Evolutionary conservation across 2,113 vertebrate genomes (phyloP), one percentile per base, ranked within the genome.

Genomic region (Saguinus imperator): DNA sequence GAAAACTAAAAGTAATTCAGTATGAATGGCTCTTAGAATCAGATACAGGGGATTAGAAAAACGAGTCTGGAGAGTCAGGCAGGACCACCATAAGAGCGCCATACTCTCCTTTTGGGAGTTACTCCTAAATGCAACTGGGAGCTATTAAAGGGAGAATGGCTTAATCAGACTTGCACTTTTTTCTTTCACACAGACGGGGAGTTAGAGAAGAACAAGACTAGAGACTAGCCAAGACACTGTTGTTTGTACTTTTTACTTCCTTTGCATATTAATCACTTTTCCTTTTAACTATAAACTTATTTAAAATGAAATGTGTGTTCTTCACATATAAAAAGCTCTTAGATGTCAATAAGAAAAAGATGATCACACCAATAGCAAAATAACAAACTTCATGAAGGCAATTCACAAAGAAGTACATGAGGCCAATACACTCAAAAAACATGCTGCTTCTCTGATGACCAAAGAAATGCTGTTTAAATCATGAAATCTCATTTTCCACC

Each of bases 291-390:
- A 27, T 20, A 52, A 68, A 87, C 82, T 89, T 82, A 93, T n/a
- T 92, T 81, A 86, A 93, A 89, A 80, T 57, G 52, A 86, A 77
- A 52, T 52, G 6, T 57, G 64, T n/a, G 3, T 52, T 40, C 48
- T 94, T 77, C 77, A 84, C 45, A 87, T 73, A 52, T 77, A 79
- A 92, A 94, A 92, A 81, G 80, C 17, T 86, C 21, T 32, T 66
- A 16, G 48, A 21, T 40, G n/a, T 90, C 81, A 73, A 35, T 48
- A 83, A 57, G 58, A 75, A 89, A 89, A 92, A 57, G 64, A 29
- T 29, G 18, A 75, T 85, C 64, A 61, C 0, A 35, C 55, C 48
- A 75, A 75, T 70, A 85, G 20, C 77, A 94, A 80, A 76, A 93
- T 50, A 23, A 66, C 40, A 58, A 77, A 90, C 32, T 45, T 68